Percentiles rank a stretch among this genome's conserved stretches.
These are phyloP conservation scores for Rhinophrynus dorsalis DNA, from an alignment of 2,797 vertebrate species.

Conservation along the genomic window DNA sequence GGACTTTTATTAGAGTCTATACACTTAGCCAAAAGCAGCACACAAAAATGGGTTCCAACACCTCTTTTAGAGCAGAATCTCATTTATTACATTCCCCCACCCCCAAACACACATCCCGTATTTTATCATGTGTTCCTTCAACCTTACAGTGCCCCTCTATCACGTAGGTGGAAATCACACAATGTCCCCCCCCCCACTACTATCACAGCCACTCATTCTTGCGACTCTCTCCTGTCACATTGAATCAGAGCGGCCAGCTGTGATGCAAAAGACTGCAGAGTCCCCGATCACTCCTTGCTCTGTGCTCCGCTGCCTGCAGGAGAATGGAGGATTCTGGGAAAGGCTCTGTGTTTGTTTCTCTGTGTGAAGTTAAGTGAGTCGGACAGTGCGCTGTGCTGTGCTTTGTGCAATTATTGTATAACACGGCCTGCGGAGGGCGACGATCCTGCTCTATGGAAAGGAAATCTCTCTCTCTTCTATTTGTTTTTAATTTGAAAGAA, in stretches of 20 bases:
- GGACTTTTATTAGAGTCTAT: too few relatives aligned
- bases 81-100: too few relatives aligned
- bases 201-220: neutral
- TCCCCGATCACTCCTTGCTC: neutral
- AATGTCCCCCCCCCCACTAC: neutral
- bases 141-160: too few relatives aligned
- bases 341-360: neutral
- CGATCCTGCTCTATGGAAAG: neutral
- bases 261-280: conserved; percentile 1
- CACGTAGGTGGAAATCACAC: too few relatives aligned
- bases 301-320: conserved; percentile 18
- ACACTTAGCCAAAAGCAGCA: too few relatives aligned
- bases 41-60: too few relatives aligned
- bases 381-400: conserved; percentile 6
- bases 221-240: conserved; percentile 12
- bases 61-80: too few relatives aligned
- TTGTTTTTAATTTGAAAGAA: too few relatives aligned
- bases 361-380: conserved; percentile 6
- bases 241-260: conserved; percentile 5
- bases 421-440: neutral
- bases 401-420: neutral
- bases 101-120: too few relatives aligned
- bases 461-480: too few relatives aligned
- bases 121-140: too few relatives aligned
- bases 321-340: conserved; percentile 40